These are phyloP conservation scores for Ophion ellenae DNA, from an alignment of 2,888 invertebrate species.

Conservation along the genomic window DNA sequence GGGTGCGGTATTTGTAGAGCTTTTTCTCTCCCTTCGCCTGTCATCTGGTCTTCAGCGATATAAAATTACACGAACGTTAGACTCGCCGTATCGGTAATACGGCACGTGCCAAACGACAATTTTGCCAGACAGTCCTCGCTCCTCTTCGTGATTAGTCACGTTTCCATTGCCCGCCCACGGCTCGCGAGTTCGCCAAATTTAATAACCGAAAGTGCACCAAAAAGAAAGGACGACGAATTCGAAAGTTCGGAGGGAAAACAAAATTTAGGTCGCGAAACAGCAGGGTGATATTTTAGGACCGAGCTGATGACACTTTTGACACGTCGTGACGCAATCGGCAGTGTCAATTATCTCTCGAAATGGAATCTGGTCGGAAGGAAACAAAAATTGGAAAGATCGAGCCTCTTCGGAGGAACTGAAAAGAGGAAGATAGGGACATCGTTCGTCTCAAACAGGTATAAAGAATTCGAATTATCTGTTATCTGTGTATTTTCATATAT, in stretches of 20 bases:
- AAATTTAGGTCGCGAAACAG: neutral
- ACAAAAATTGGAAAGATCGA: too few species aligned
- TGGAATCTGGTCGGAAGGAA: too few species aligned
- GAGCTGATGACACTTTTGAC: neutral
- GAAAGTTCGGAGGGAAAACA: neutral
- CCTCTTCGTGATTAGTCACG: conserved; percentile 42
- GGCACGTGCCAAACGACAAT: conserved; percentile 37
- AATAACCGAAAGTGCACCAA: conserved; percentile 17
- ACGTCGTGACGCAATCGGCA: neutral
- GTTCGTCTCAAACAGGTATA: too few species aligned
- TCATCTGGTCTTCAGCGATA: conserved; percentile 34
- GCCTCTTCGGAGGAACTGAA: too few species aligned
- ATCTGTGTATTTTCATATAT: too few species aligned
- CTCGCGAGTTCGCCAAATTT: conserved; percentile 11
- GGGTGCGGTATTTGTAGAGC: conserved; percentile 36
- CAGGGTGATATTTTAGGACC: neutral
- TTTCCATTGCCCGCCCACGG: neutral
- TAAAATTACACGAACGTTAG: conserved; percentile 17
- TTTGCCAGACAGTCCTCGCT: neutral
- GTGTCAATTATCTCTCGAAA: neutral
- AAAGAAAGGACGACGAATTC: neutral
- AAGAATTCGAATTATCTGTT: too few species aligned
- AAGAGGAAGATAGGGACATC: too few species aligned
- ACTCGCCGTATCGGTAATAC: neutral
- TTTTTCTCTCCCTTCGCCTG: neutral